These are phyloP conservation scores for Hirtodrosophila cameraria DNA, from an alignment of 2,888 invertebrate genomes.

Conservation along the genomic window DNA sequence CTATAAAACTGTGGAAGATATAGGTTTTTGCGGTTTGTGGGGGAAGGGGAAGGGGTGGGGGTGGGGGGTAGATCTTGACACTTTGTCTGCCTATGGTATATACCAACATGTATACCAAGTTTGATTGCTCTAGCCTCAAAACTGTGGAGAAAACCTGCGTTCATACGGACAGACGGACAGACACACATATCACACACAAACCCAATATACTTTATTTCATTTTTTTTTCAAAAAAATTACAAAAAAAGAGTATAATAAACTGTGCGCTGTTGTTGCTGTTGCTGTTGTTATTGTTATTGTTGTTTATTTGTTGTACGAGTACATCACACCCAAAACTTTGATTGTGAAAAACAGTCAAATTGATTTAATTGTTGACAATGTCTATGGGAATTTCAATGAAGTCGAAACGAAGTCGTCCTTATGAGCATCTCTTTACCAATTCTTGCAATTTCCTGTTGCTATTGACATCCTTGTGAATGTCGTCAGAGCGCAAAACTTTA, in stretches of 20 bases:
- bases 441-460: constrained; percentile 27
- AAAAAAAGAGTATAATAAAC: constrained; percentile 12
- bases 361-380: constrained; percentile 22
- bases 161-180: no score
- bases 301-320: not conserved
- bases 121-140: no score
- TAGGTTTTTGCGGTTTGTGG: no score
- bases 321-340: no score
- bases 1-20: no score
- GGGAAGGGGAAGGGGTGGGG: no score
- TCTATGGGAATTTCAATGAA: constrained; percentile 16
- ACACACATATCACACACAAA: no score
- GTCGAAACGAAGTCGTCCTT: not conserved
- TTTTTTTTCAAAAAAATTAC: constrained; percentile 15
- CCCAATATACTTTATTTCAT: no score
- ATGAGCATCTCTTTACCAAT: constrained; percentile 5
- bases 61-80: no score
- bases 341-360: not conserved
- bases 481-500: constrained; percentile 25
- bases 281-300: not conserved
- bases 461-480: constrained; percentile 25
- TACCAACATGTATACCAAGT: no score
- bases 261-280: not conserved
- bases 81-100: no score
- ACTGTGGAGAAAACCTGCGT: no score